These are phyloP conservation scores for Itoplectis maculator DNA, from an alignment of 2,888 invertebrate genomes.

Conservation along the genomic window DNA sequence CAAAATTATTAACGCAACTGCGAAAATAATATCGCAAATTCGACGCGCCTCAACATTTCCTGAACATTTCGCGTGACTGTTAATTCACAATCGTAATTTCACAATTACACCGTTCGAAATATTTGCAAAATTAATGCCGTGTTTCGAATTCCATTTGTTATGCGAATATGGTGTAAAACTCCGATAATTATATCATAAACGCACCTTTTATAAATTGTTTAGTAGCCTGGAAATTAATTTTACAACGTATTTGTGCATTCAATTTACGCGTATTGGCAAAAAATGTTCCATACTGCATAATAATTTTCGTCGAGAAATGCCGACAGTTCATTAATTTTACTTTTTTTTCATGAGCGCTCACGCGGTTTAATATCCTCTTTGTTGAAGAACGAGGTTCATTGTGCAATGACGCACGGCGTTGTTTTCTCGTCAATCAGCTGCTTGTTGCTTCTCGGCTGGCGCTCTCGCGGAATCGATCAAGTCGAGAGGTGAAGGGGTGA, in stretches of 20 bases:
- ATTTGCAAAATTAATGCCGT: too few species aligned
- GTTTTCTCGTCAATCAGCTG: not conserved
- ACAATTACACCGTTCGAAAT: too few species aligned
- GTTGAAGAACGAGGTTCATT: not conserved
- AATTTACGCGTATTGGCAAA: too few species aligned
- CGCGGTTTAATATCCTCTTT: not conserved
- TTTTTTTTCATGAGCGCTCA: not conserved
- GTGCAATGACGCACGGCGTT: not conserved
- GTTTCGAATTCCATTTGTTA: too few species aligned
- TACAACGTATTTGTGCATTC: too few species aligned
- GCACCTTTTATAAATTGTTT: too few species aligned
- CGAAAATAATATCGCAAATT: not conserved
- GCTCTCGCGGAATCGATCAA: not conserved
- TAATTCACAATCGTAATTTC: not conserved
- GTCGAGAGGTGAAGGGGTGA: too few species aligned
- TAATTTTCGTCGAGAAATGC: too few species aligned
- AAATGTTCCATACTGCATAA: too few species aligned
- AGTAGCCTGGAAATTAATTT: too few species aligned
- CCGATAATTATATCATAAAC: too few species aligned
- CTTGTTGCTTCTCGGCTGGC: constrained; percentile 3
- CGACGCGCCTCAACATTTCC: not conserved
- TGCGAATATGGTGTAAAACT: too few species aligned
- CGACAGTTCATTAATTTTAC: not conserved
- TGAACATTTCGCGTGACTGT: not conserved
- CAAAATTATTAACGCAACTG: constrained; percentile 70